Base-by-base conservation (phyloP, 1,140 invertebrate genomes). In the Macrotrachela quadricornifera region DNA sequence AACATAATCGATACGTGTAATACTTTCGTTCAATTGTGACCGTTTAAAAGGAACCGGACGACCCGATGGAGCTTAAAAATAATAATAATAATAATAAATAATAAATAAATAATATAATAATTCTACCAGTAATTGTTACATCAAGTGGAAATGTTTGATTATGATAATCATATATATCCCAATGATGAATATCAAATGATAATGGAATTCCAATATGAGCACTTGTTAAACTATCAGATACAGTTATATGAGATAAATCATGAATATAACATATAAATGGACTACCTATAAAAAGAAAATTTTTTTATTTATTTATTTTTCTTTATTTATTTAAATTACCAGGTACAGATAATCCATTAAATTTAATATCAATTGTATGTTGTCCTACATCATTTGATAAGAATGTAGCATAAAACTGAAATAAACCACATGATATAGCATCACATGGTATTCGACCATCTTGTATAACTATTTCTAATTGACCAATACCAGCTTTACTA, bases 391-490 rank as follows among this genome's bases (percentile, higher is more conserved):
- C 59, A 8, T 58, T 55, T 2, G 67, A 64, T 47, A 67, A 49
- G 56, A 68, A 69, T 15, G 57, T 58, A 46, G 69, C 64, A n/a
- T 47, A 50, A 57, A 66, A 70, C n/a, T 53, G 45, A 11, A 56
- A 57, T 39, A 49, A 50, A 13, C 56, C 59, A 42, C 54, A 39
- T n/a, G 55, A 41, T 13, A 49, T 47, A 37, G 57, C 42, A 40
- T 56, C 49, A 16, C 51, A 50, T 17, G 55, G 88, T 38, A 94
- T 85, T 75, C 91, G 85, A 56, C 88, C 88, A 71, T 94, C 85
- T 66, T 95, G 94, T 64, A 95, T 88, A 54, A 86, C 90, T 63
- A 94, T 94, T 76, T 94, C 88, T 59, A 95, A 75, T 70, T 92
- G 86, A 37, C 88, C 88, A 76, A 94, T 87, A 42, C 88, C 88